Base-by-base conservation (phyloP, 1,140 invertebrate genomes). In the Cataglyphis hispanica region DNA sequence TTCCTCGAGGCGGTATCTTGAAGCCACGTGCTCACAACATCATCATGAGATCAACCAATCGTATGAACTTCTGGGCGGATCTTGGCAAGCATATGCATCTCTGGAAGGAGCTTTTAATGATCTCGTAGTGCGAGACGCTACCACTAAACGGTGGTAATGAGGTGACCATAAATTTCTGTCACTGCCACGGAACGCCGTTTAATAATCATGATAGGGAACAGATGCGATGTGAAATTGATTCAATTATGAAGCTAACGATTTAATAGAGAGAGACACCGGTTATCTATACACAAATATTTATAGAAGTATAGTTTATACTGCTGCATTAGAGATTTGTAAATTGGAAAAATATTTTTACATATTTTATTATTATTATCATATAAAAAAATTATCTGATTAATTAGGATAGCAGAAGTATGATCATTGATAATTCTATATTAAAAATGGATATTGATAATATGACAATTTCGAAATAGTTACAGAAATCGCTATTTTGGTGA, bases 1-100 rank as follows among this genome's bases (percentile, higher is more conserved):
- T 85, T 53, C 22, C 25, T 85, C 84, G 67, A 93, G 92, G 93
- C 92, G 93, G 89, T 86, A 66, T 87, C 72, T 53, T 75, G 83
- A 80, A 89, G 85, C 91, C 92, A 92, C 92, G 91, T 92, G 92
- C 91, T 91, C 80, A 67, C 61, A 50, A 89, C 92, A 91, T 93
- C 92, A 92, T 60, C 67, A 22, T 10, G 2, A 16, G 7, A 37
- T 53, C 25, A 50, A 78, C 91, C 90, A 91, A 91, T 87, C 72
- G 22, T 0, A 11, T 16, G n/a, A 58, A 31, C 77, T 53, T 56
- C 80, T 92, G 93, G 93, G 94, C 93, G 94, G 91, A 87, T 89
- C 94, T 94, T 94, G 93, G 93, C 93, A 93, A 88, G 87, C 91
- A 90, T 86, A 85, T 92, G 91, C 84, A 76, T 84, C 88, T 91